These are phyloP conservation scores for Zosterops japonicus DNA, from an alignment of 2,113 vertebrate genomes.

Conservation along the genomic window DNA sequence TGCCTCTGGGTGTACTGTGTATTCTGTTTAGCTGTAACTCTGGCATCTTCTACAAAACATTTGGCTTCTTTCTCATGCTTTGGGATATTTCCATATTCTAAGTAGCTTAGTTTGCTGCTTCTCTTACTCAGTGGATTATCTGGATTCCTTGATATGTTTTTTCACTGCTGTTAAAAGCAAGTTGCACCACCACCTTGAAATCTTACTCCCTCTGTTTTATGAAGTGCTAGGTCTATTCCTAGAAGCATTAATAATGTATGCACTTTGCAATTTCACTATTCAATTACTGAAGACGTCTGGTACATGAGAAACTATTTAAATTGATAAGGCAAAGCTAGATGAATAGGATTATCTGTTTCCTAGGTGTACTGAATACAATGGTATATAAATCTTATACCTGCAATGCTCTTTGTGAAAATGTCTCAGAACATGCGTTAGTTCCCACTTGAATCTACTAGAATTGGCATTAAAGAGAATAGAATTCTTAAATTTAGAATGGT, in stretches of 20 bases:
- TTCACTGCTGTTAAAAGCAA: not conserved
- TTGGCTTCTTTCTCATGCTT: not conserved
- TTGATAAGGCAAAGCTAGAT: constrained; percentile 28
- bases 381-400: not conserved
- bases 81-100: not conserved
- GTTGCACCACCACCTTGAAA: not conserved
- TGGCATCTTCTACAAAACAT: rapidly evolving
- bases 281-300: not conserved
- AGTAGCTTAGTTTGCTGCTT: not conserved
- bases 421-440: not conserved
- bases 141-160: not conserved
- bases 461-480: not conserved
- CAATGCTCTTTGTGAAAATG: not conserved
- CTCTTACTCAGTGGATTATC: not conserved
- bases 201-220: not conserved
- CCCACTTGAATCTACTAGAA: not conserved
- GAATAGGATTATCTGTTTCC: constrained; percentile 33
- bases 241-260: constrained; percentile 34
- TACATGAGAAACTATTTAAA: not conserved
- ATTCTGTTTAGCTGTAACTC: not conserved
- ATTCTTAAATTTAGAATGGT: not conserved
- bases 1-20: not conserved
- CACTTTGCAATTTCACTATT: constrained; percentile 4
- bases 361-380: not conserved
- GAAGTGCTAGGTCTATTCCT: constrained; percentile 10